Evolutionary conservation across 1,140 invertebrate genomes (phyloP), one percentile per base, ranked within the genome.

Genomic region (Drosophila obscura): DNA sequence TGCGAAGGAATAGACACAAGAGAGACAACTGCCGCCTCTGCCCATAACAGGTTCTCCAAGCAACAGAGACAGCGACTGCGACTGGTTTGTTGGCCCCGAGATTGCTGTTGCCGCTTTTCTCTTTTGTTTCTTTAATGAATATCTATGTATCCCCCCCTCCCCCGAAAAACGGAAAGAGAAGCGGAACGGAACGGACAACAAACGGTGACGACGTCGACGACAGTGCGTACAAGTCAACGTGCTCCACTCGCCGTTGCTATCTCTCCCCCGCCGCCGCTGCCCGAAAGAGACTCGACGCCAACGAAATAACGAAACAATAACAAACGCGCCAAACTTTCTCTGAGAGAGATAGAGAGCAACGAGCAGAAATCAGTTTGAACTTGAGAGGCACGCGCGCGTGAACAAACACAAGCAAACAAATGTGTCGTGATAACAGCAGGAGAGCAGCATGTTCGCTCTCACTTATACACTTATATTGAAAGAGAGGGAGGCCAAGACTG

Each of bases 121-220:
- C 65, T 73, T 89, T 89, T 89, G 77, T 88, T 88, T 88, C 83
- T 89, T 88, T 88, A 88, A 88, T 88, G 84, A 88, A 88, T 88
- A 73, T 19, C 19, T 19, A 19, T 19, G 19, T 19, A 19, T 83
- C 41, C 35, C 35, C 26, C 26, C 26, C 1, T 7, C 26, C 26
- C 11, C 35, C 35, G 35, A 13, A 48, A 55, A 49, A 58, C n/a
- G 45, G 26, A 16, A 24, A 49, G 66, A 68, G 45, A 66, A 72
- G 60, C 68, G 46, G 52, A 68, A 73, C 55, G 60, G 22, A 24
- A 44, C 73, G 44, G 52, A 66, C 73, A 68, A 81, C 55, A 58
- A 41, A 59, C 53, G 44, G 62, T 56, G 50, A 45, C 73, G 67
- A 59, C 49, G 57, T 69, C 67, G 67, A 52, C 58, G 76, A 60